Evolutionary conservation across 2,113 vertebrate genomes (phyloP), one percentile per base, ranked within the genome.

Genomic region (Hemichromis elongatus): DNA sequence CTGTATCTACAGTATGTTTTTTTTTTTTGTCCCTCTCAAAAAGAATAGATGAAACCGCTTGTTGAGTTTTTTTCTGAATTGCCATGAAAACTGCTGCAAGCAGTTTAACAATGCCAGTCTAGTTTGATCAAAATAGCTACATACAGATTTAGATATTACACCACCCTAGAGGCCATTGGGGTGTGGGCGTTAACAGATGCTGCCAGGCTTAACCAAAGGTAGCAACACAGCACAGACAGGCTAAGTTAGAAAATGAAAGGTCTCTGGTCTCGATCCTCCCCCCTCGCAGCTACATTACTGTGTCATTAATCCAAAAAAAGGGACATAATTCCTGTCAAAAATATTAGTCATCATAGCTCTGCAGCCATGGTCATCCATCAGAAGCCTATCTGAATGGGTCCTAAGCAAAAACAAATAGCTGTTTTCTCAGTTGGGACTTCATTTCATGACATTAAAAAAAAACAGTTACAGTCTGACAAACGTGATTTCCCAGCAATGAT

Each of bases 151-250:
- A 86, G 86, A 89, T 78, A 66, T 84, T 83, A 82, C 88, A 77
- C 80, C 83, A 77, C 56, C 81, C 83, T 16, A 19, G 59, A 83
- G 42, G 78, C 79, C 6, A 66, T 59, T 52, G 53, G 90, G 88
- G 87, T 89, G 90, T 86, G 84, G 84, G 80, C 77, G 79, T 85
- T 55, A 86, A 88, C 92, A 93, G 92, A 93, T 87, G 90, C 83
- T 92, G 82, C 35, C 86, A 82, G 80, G 86, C 82, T 81, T 83
- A 90, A 75, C 81, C 14, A 45, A 9, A 59, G 81, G 89, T 83
- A 92, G 80, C 87, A 83, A 86, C 70, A 86, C 40, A 24, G 47
- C 57, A 81, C 81, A 90, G 84, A 91, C 87, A 73, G 83, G 86
- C 88, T 50, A 55, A 82, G 55, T 90, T 63, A 83, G 87, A 93